Evolutionary conservation across 2,888 invertebrate genomes (phyloP).

Genomic region (Pandemis corylana): DNA sequence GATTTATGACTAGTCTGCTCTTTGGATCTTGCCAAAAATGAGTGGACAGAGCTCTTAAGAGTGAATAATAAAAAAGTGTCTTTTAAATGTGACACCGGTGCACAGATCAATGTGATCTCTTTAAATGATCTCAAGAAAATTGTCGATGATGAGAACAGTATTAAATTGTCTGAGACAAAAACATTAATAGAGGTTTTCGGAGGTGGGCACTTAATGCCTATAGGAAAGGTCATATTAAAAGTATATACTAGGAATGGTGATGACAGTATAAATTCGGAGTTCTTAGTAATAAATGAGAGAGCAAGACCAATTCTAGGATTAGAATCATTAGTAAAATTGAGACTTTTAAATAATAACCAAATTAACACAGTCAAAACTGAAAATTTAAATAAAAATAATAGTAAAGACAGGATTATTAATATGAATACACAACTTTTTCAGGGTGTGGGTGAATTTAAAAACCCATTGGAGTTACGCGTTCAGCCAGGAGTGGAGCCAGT

Average conservation of each 20-base stretch:
- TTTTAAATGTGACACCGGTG: not conserved
- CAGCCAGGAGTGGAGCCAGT: too few species aligned
- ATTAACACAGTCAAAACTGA: not conserved
- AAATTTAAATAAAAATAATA: not conserved
- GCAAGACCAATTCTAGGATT: constrained; percentile 39
- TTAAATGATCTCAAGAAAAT: not conserved
- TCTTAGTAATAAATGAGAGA: constrained; percentile 37
- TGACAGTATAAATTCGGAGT: constrained; percentile 18
- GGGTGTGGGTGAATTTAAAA: too few species aligned
- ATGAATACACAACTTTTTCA: not conserved
- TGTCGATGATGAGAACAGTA: constrained; percentile 11
- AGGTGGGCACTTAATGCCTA: not conserved
- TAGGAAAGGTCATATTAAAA: constrained; percentile 3
- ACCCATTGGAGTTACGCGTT: too few species aligned
- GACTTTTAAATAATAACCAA: not conserved
- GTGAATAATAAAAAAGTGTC: not conserved
- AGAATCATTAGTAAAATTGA: not conserved
- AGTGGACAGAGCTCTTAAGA: not conserved
- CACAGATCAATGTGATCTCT: not conserved
- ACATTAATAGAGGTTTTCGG: constrained; percentile 1
- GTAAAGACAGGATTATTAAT: not conserved
- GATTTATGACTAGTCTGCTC: constrained; percentile 1
- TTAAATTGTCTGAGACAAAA: constrained; percentile 17
- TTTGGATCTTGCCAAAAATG: not conserved
- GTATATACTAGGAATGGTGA: not conserved